A percentile compares a stretch with the other conserved stretches of the same genome.
These are phyloP conservation scores for Cairina moschata DNA, from an alignment of 2,113 vertebrate species.

Conservation along the genomic window DNA sequence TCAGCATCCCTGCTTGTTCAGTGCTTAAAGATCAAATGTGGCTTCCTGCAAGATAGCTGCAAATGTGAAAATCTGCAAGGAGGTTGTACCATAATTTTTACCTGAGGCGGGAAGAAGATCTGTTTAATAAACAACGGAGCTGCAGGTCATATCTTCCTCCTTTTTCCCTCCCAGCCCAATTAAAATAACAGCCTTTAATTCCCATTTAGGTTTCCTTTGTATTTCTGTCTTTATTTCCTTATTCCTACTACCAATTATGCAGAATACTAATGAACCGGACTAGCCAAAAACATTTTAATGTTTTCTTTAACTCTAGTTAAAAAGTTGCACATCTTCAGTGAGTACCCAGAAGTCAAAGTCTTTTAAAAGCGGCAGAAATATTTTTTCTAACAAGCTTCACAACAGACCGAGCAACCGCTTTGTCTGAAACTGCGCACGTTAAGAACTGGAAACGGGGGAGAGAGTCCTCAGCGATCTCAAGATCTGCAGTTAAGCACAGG, in stretches of 20 bases:
- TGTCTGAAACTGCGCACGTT: neutral
- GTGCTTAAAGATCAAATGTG: neutral
- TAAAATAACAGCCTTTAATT: constrained; percentile 44
- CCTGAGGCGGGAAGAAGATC: neutral
- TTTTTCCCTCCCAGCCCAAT: constrained; percentile 5
- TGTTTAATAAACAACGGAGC: constrained; percentile 14
- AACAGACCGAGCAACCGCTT: neutral
- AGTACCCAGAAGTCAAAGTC: neutral
- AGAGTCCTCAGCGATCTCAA: constrained; percentile 5
- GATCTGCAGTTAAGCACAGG: constrained; percentile 37
- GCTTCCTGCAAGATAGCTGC: constrained; percentile 2
- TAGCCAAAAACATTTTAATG: neutral
- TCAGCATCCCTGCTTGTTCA: neutral
- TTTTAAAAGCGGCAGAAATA: neutral
- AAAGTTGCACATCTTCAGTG: neutral
- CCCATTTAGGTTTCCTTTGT: neutral
- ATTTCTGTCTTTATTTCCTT: constrained; percentile 8
- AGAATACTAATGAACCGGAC: neutral
- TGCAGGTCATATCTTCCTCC: constrained; percentile 7
- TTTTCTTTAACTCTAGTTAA: neutral
- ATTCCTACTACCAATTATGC: neutral
- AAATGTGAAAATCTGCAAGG: constrained; percentile 12
- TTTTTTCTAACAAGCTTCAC: neutral
- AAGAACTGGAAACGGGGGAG: neutral
- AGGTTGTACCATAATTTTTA: neutral